phyloP scores from a whole-genome alignment of 53 echinoderm and acorn worm genomes.

The Holothuria scabra region DNA sequence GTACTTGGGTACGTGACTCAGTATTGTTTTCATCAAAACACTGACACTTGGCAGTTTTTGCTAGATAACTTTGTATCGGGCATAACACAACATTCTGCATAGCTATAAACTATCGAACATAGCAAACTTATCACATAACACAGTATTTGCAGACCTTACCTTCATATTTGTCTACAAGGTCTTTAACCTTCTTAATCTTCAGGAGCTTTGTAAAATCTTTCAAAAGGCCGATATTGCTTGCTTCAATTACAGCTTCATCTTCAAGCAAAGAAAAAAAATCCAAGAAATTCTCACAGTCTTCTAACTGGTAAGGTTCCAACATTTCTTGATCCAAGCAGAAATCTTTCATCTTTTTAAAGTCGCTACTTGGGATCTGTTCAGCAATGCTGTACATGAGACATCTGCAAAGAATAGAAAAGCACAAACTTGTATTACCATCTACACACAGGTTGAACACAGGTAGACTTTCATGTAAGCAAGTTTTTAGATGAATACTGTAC shows the following conservation, averaged over 20 bases:
- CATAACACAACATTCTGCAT: no score
- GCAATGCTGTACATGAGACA: slow-evolving; percentile 8
- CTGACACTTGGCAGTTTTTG: no score
- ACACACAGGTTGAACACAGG: no score
- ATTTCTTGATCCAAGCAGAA: background rate
- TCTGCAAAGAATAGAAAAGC: background rate
- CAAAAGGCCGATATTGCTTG: slow-evolving; percentile 10
- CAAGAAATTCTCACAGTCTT: background rate
- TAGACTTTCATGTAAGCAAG: no score
- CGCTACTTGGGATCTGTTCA: background rate
- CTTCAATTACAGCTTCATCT: background rate
- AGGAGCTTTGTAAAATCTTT: slow-evolving; percentile 19
- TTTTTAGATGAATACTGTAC: no score
- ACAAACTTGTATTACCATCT: no score
- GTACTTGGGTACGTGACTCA: no score
- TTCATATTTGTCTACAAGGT: slow-evolving; percentile 4
- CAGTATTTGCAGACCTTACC: background rate
- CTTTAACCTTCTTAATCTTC: slow-evolving; percentile 20
- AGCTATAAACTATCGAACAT: no score
- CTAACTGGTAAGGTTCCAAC: background rate
- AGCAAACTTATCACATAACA: no score
- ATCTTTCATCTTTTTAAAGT: background rate
- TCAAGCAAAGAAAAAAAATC: slow-evolving; percentile 13
- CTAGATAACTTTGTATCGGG: no score
- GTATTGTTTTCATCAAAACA: no score